Conservation (phyloP, 1,140 invertebrate genomes). For the Caenorhabditis inopinata region DNA sequence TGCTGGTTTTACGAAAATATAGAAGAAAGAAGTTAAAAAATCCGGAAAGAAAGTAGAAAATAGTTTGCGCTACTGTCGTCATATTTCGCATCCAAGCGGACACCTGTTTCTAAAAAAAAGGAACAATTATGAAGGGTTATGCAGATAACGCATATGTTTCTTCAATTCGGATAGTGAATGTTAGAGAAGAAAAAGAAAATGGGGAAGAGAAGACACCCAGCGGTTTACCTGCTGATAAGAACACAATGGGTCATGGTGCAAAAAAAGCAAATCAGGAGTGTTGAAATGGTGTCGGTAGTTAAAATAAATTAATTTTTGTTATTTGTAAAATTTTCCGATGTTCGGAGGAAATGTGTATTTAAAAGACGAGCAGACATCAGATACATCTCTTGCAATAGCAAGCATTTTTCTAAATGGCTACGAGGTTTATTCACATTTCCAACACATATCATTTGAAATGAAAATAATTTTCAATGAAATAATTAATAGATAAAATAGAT, state of each 20-base stretch:
- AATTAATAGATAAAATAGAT: no score
- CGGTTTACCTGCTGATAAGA: neutral
- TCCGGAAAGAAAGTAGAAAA: neutral
- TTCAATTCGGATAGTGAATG: neutral
- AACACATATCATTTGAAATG: no score
- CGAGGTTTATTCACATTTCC: no score
- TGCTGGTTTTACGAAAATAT: neutral
- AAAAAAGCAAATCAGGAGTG: neutral
- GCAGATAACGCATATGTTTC: neutral
- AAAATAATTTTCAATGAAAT: no score
- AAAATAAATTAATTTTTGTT: no score
- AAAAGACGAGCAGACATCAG: neutral
- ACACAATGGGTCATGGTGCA: neutral
- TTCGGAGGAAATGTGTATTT: no score
- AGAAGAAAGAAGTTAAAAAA: constrained; percentile 2
- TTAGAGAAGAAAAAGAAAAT: neutral
- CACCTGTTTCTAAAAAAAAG: neutral
- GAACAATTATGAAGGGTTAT: neutral
- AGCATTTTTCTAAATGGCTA: neutral
- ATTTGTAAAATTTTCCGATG: no score
- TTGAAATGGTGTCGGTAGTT: neutral
- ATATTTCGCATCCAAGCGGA: neutral
- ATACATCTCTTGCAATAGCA: neutral
- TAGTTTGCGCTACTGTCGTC: neutral
- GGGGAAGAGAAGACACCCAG: neutral